Percentiles rank a stretch among this genome's conserved stretches.
Conservation (phyloP, 1,140 invertebrate species). For the Trachelipus rathkii region DNA sequence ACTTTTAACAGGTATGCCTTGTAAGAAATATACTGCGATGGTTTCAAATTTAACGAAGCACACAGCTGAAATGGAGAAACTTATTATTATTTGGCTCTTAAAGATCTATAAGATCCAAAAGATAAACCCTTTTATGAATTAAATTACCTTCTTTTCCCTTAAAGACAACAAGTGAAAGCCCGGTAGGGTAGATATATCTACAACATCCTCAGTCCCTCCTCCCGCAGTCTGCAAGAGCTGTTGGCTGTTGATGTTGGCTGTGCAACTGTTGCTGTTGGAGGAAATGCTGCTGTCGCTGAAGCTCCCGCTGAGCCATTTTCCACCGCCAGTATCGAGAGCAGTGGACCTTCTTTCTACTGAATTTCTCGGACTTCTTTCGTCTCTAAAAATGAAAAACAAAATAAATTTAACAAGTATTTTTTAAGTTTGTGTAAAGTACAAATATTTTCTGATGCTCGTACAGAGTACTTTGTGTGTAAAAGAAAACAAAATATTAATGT, state of each 20-base stretch:
- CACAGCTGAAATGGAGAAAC: slow-evolving; percentile 38
- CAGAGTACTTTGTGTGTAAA: too few relatives aligned
- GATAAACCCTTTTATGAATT: not conserved
- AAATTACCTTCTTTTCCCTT: slow-evolving; percentile 39
- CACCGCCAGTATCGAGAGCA: slow-evolving; percentile 46
- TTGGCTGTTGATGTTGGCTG: slow-evolving; percentile 34
- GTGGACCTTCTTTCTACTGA: slow-evolving; percentile 45
- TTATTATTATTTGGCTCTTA: too few relatives aligned
- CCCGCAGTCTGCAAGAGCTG: slow-evolving; percentile 29
- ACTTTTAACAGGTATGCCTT: slow-evolving; percentile 43
- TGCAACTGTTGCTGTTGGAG: slow-evolving; percentile 36
- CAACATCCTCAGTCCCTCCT: slow-evolving; percentile 36
- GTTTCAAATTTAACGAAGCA: slow-evolving; percentile 41
- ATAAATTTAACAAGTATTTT: too few relatives aligned
- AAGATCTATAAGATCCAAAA: too few relatives aligned
- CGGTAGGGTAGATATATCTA: slow-evolving; percentile 36
- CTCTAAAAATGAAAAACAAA: slow-evolving; percentile 25
- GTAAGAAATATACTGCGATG: slow-evolving; percentile 44
- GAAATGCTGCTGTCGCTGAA: slow-evolving; percentile 36
- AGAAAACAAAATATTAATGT: too few relatives aligned
- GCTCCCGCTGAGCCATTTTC: slow-evolving; percentile 46
- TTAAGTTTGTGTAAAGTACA: too few relatives aligned
- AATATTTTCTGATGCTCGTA: too few relatives aligned
- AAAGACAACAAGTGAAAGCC: slow-evolving; percentile 41
- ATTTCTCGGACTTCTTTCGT: slow-evolving; percentile 46